These are phyloP conservation scores for Euthynnus affinis DNA, from an alignment of 2,797 vertebrate genomes.

Conservation along the genomic window DNA sequence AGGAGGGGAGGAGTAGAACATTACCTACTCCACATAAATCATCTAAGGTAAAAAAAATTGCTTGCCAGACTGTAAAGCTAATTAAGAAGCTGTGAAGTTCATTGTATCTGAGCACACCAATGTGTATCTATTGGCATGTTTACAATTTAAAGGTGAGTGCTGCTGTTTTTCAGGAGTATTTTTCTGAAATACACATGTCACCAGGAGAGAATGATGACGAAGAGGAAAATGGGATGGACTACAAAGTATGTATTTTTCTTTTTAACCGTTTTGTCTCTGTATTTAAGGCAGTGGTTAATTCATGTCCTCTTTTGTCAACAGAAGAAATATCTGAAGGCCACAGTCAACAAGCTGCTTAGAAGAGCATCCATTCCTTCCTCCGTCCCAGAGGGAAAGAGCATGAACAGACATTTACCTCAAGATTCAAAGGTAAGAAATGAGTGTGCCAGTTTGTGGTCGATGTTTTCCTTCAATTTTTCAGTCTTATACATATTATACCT, in stretches of 20 bases:
- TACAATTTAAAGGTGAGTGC: neutral
- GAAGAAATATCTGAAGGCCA: slow-evolving; percentile 67
- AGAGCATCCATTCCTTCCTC: slow-evolving; percentile 43
- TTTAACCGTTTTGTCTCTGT: neutral
- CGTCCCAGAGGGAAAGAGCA: slow-evolving; percentile 7
- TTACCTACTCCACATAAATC: slow-evolving; percentile 20
- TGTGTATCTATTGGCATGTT: no score
- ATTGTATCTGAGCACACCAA: neutral
- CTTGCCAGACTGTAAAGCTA: neutral
- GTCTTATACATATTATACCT: neutral
- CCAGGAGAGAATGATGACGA: slow-evolving; percentile 56
- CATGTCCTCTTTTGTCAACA: slow-evolving; percentile 8
- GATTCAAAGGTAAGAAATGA: slow-evolving; percentile 46
- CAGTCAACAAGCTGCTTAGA: slow-evolving; percentile 62
- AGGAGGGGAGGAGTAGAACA: slow-evolving; percentile 31
- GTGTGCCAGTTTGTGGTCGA: neutral
- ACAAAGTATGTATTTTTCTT: slow-evolving; percentile 52
- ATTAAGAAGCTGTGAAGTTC: neutral
- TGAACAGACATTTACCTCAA: slow-evolving; percentile 26
- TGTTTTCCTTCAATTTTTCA: no score
- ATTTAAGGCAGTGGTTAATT: neutral
- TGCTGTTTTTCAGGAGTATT: slow-evolving; percentile 53
- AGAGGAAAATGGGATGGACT: slow-evolving; percentile 42
- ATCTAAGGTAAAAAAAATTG: slow-evolving; percentile 61
- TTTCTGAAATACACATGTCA: slow-evolving; percentile 19